These are phyloP conservation scores for Chydorus sphaericus DNA, from an alignment of 2,888 invertebrate species.

Conservation along the genomic window DNA sequence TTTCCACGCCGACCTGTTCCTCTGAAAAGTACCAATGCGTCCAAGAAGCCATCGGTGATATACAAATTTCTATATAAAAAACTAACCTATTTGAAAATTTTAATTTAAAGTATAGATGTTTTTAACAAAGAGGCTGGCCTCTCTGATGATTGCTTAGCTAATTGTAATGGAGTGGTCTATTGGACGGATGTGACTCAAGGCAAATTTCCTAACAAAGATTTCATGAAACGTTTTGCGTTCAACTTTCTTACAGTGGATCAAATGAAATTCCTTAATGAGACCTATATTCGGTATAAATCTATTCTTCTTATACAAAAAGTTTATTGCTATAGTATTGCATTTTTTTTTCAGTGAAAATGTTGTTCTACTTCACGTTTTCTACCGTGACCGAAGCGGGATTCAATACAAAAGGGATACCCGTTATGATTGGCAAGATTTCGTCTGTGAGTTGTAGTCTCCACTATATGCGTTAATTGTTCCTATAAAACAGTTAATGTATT, in stretches of 20 bases:
- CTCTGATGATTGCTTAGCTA: background rate
- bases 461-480: too few species aligned
- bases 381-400: conserved; percentile 11
- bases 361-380: conserved; percentile 12
- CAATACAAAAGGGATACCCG: conserved; percentile 12
- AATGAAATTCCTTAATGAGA: too few species aligned
- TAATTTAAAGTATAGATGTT: too few species aligned
- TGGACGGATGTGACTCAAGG: conserved; percentile 8
- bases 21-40: conserved; percentile 5
- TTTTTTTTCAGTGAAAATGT: conserved; percentile 9
- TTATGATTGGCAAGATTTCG: conserved; percentile 14
- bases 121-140: background rate
- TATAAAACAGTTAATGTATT: too few species aligned
- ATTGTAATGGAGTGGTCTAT: conserved; percentile 6
- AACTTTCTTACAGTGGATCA: too few species aligned
- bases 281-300: too few species aligned
- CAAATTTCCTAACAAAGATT: conserved; percentile 8
- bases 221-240: conserved; percentile 5
- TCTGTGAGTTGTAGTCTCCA: too few species aligned
- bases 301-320: too few species aligned
- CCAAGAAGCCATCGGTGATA: conserved; percentile 2
- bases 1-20: background rate
- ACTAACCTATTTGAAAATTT: too few species aligned
- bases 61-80: too few species aligned
- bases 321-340: too few species aligned